Conservation (phyloP, 53 echinoderm and acorn worm genomes). For the Henricia sp. region DNA sequence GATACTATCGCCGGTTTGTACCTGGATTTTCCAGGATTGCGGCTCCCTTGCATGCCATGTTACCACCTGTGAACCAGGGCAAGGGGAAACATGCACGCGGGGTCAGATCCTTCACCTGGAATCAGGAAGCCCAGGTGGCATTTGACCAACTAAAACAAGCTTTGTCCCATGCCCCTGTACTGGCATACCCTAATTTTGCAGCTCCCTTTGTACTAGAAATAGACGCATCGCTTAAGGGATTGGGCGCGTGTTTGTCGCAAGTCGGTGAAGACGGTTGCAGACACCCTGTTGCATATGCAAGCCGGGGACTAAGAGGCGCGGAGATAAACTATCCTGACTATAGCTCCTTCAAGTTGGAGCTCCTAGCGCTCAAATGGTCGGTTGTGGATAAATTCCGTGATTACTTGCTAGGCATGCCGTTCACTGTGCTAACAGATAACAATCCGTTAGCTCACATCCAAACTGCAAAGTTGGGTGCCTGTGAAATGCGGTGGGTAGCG, state of each 20-base stretch:
- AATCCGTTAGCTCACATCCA: no score
- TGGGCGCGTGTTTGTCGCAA: constrained; percentile 73
- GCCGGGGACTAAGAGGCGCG: constrained; percentile 32
- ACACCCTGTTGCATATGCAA: constrained; percentile 59
- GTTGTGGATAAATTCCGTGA: constrained; percentile 61
- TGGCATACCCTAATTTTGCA: constrained; percentile 62
- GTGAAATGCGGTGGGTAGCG: constrained; percentile 58
- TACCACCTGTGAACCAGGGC: not conserved
- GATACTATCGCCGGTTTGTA: constrained; percentile 18
- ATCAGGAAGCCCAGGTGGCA: constrained; percentile 39
- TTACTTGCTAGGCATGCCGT: constrained; percentile 50
- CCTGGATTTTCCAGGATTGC: not conserved
- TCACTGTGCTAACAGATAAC: constrained; percentile 70
- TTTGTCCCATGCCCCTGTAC: constrained; percentile 46
- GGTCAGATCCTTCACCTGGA: constrained; percentile 8
- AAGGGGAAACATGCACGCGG: not conserved
- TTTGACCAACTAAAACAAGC: constrained; percentile 45
- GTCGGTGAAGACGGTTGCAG: constrained; percentile 29
- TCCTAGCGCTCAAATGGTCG: constrained; percentile 70
- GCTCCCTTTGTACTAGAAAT: constrained; percentile 67
- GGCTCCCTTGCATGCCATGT: not conserved
- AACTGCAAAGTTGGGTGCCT: constrained; percentile 52
- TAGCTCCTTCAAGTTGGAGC: constrained; percentile 64
- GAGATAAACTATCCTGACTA: constrained; percentile 70
- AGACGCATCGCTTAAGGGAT: constrained; percentile 65